These are phyloP conservation scores for Rhegmatorhina hoffmannsi DNA, from an alignment of 2,113 vertebrate species.

Conservation along the genomic window DNA sequence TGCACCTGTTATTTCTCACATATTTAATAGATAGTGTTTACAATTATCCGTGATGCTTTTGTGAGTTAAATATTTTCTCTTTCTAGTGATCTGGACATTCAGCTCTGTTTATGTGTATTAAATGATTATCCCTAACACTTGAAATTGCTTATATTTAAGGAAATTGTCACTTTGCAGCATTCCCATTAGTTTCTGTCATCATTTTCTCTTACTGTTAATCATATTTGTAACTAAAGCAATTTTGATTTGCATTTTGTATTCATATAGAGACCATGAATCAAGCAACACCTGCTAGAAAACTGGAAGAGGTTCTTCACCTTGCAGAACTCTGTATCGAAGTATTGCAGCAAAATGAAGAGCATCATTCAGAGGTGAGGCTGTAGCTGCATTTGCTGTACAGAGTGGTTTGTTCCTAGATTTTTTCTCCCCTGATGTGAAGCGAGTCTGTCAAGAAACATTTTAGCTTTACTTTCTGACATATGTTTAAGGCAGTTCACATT, in stretches of 20 bases:
- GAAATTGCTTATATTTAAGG: constrained; percentile 1
- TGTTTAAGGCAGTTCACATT: constrained; percentile 55
- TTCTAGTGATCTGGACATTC: constrained; percentile 14
- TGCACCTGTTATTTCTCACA: constrained; percentile 52
- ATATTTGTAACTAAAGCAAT: constrained; percentile 32
- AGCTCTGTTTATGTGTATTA: constrained; percentile 19
- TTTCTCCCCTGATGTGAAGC: background rate
- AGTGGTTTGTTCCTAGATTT: background rate
- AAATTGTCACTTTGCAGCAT: background rate
- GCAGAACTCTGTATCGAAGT: constrained; percentile 95
- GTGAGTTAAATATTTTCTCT: constrained; percentile 46
- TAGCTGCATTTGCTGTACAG: constrained; percentile 6
- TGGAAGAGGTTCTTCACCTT: constrained; percentile 90
- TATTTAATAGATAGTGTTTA: constrained; percentile 49
- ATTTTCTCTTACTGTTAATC: background rate
- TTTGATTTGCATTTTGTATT: constrained; percentile 22
- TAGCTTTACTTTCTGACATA: constrained; percentile 38
- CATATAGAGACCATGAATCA: constrained; percentile 80
- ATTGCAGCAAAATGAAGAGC: constrained; percentile 95
- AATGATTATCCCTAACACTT: background rate
- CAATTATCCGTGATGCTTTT: constrained; percentile 29
- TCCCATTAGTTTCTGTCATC: background rate
- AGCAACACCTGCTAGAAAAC: constrained; percentile 81
- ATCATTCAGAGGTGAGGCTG: constrained; percentile 90
- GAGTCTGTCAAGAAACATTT: constrained; percentile 59